Evolutionary conservation across 2,797 vertebrate genomes (phyloP).

Genomic region (Eremophila alpestris): DNA sequence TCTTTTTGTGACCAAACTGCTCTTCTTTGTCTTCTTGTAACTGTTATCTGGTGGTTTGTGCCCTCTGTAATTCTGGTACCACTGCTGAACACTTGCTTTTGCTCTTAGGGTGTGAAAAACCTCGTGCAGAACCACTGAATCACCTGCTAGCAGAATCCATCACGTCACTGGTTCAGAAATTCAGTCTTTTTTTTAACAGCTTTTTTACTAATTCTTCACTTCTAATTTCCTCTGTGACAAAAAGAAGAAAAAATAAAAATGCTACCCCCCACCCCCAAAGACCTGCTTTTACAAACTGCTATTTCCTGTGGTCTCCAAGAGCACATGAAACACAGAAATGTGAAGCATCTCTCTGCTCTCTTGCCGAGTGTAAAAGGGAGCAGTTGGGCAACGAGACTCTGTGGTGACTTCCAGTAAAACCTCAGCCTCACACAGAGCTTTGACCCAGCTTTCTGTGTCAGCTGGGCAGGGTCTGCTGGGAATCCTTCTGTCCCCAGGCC

Average conservation of each 20-base stretch:
- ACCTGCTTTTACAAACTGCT: background rate
- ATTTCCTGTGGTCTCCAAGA: slow-evolving; percentile 54
- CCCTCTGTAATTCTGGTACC: background rate
- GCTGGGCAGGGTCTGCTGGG: background rate
- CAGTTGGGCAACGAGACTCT: accelerated
- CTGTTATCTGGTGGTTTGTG: background rate
- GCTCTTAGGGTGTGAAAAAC: background rate
- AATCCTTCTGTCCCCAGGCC: background rate
- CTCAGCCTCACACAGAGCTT: background rate
- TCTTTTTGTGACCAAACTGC: background rate
- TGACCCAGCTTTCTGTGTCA: background rate
- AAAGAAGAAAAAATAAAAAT: background rate
- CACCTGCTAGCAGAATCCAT: background rate
- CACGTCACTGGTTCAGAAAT: background rate
- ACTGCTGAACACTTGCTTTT: background rate
- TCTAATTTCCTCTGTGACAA: background rate
- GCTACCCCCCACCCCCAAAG: background rate
- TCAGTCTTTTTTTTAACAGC: background rate
- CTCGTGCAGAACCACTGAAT: background rate
- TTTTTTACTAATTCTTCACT: background rate
- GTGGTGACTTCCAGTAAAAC: background rate
- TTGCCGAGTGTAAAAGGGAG: background rate
- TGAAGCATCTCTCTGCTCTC: background rate
- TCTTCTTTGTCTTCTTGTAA: background rate
- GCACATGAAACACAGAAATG: background rate